Evolutionary conservation across 2,888 invertebrate genomes (phyloP).

Genomic region (Drosophila borborema): DNA sequence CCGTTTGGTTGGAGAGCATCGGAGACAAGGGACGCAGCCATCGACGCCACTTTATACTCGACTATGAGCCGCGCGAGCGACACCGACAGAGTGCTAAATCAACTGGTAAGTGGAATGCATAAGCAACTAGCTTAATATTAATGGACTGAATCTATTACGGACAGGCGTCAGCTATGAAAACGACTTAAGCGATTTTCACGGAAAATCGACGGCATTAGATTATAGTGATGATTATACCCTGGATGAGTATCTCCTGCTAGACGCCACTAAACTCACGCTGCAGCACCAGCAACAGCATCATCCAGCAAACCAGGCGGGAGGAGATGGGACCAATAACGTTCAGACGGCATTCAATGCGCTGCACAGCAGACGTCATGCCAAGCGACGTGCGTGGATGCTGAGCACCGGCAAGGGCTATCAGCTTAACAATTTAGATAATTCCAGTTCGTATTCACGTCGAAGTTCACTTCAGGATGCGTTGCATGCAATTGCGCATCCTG

Average conservation of each 20-base stretch:
- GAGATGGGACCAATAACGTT: conserved; percentile 30
- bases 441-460: conserved; percentile 72
- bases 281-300: conserved; percentile 71
- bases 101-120: conserved; percentile 25
- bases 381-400: conserved; percentile 52
- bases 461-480: conserved; percentile 81
- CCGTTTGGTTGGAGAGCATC: conserved; percentile 88
- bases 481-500: conserved; percentile 29
- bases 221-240: conserved; percentile 52
- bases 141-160: not conserved
- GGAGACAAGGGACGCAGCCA: conserved; percentile 86
- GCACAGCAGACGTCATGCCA: conserved; percentile 56
- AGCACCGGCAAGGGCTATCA: conserved; percentile 57
- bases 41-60: conserved; percentile 83
- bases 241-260: conserved; percentile 63
- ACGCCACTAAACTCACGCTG: conserved; percentile 67
- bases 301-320: conserved; percentile 37
- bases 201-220: conserved; percentile 27
- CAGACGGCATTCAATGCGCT: conserved; percentile 27
- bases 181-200: conserved; percentile 53
- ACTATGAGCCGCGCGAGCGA: conserved; percentile 78
- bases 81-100: conserved; percentile 55
- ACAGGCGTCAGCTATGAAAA: conserved; percentile 45
- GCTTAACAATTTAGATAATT: conserved; percentile 49
- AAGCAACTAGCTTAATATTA: not conserved